A percentile compares a stretch with the other conserved stretches of the same genome.
These are phyloP conservation scores for Saguinus imperator DNA, from an alignment of 2,113 vertebrate genomes.

Conservation along the genomic window DNA sequence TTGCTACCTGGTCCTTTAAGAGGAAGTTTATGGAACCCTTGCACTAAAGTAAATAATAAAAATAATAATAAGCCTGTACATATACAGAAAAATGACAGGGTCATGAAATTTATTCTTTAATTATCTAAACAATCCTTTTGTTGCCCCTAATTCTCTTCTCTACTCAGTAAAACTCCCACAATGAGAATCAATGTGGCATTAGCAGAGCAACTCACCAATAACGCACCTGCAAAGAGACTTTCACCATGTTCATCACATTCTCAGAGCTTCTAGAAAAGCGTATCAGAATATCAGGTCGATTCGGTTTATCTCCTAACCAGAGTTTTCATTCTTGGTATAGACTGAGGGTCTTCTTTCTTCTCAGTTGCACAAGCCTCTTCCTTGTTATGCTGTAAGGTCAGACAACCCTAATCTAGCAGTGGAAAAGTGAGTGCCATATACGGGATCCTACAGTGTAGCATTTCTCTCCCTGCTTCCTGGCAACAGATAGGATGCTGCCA, in stretches of 20 bases:
- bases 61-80: neutral
- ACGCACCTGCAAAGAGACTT: neutral
- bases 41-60: neutral
- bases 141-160: fast-evolving
- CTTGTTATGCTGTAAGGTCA: neutral
- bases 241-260: neutral
- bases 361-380: neutral
- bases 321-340: neutral
- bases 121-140: neutral
- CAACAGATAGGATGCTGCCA: neutral
- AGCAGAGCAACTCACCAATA: slow-evolving; percentile 53
- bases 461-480: neutral
- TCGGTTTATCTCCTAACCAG: neutral
- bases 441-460: fast-evolving
- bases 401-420: fast-evolving
- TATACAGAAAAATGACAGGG: neutral
- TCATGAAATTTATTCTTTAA: neutral
- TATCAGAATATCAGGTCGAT: slow-evolving; percentile 28
- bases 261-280: neutral
- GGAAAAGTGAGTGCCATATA: fast-evolving
- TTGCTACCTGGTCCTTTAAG: neutral
- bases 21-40: neutral
- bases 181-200: neutral
- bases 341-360: neutral
- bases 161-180: slow-evolving; percentile 43